Percentiles rank a stretch among this genome's conserved stretches.
These are phyloP conservation scores for Gandaritis pyraliata DNA, from an alignment of 2,888 invertebrate genomes.

Conservation along the genomic window DNA sequence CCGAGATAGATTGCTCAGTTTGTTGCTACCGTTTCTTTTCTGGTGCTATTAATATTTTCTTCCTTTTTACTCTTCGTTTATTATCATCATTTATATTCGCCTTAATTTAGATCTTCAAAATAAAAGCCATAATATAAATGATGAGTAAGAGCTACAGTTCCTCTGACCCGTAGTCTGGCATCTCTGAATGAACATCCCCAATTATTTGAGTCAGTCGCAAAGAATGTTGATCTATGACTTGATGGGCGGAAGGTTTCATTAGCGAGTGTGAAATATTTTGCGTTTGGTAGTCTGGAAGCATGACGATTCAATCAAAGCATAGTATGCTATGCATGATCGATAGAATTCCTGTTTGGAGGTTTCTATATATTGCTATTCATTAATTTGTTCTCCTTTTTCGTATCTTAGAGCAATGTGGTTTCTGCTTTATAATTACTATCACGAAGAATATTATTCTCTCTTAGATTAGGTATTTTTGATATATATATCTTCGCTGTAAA, in stretches of 20 bases:
- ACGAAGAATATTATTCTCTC: no score
- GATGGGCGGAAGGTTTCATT: slow-evolving; percentile 32
- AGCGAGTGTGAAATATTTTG: slow-evolving; percentile 23
- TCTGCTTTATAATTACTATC: no score
- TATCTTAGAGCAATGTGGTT: no score
- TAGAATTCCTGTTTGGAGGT: no score
- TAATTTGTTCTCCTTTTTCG: no score
- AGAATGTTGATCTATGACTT: slow-evolving; percentile 35
- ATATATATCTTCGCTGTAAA: background rate
- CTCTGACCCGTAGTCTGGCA: slow-evolving; percentile 20
- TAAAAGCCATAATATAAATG: background rate
- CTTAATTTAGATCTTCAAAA: background rate
- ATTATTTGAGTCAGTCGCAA: slow-evolving; percentile 34
- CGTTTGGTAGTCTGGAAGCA: background rate
- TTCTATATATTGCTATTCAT: no score
- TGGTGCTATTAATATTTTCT: no score
- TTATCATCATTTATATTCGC: no score
- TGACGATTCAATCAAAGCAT: background rate
- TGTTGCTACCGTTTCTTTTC: no score
- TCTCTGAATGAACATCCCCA: slow-evolving; percentile 24
- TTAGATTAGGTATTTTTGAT: no score
- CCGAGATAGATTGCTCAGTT: background rate
- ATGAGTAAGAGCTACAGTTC: background rate
- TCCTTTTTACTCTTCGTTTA: no score
- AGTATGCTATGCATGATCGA: background rate